Evolutionary conservation across 2,113 vertebrate genomes (phyloP), one percentile per base, ranked within the genome.

Genomic region (Dipodomys ordii): DNA sequence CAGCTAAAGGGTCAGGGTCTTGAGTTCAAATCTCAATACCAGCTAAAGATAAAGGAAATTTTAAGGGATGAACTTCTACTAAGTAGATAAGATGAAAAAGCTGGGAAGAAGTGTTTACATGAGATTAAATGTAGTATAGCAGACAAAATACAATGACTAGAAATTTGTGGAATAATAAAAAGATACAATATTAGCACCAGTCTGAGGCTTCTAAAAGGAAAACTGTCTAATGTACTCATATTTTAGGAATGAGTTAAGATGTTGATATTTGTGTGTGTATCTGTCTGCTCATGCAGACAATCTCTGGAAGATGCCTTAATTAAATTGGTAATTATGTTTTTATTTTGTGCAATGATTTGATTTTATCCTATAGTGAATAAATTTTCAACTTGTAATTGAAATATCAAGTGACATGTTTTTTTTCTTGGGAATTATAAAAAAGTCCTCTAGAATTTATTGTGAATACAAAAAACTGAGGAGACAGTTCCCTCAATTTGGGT

Each of bases 321-420:
- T 78, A 11, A 46, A 53, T 83, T 11, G 49, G 49, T 49, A 11
- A 49, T 49, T 49, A n/a, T 53, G 78, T 57, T 88, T 90, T 82
- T 35, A 67, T 87, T 64, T 69, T 57, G 3, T 83, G 79, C 9
- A 76, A 46, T 3, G 8, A 39, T 49, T 79, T 64, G 2, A 12
- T 49, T 81, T 81, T 85, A 18, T 94, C 73, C n/a, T 67, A 44
- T 62, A 4, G 23, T 76, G 22, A 84, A 46, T 39, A 68, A 4
- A 85, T 80, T 80, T 88, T 6, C 16, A 89, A 83, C 4, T 67
- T 71, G 71, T 53, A 94, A 84, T 89, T 15, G 94, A 86, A 89
- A 39, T 32, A 87, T 30, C 9, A 86, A 46, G 4, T 68, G 72
- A 68, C 5, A 86, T 46, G 12, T 0, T 67, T 83, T 91, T 11